Base-by-base conservation (phyloP, 2,888 invertebrate species). In the Chelonus formosanus region DNA sequence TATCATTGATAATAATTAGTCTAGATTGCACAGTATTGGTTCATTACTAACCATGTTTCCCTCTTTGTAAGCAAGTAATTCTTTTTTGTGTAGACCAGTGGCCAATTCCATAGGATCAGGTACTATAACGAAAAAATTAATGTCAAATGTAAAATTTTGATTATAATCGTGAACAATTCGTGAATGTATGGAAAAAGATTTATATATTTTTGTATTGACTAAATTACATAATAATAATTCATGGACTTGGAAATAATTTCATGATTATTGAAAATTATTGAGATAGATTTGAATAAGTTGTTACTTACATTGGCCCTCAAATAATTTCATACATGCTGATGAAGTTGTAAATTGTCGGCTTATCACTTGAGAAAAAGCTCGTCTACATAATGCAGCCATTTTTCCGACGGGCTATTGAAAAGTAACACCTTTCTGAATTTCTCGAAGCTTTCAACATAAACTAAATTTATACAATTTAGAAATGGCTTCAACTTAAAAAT, bases 61-160 rank as follows among this genome's bases (percentile, higher is more conserved):
- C 65, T 93, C 91, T 75, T 92, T 89, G 83, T 92, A 88, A 36
- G 96, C 95, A 73, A 97, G 85, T 75, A 97, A 85, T 86, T 97
- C 96, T 80, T 91, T 91, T 85, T 95, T 94, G 83, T 97, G 97
- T 73, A 95, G 83, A 76, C 98, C 98, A 40, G 97, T 97, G 34
- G 97, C 94, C 83, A 96, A 95, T 80, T 97, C 97, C 78, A 97
- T 73, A 36, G 95, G 93, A 81, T 97, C 95, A 56, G 94, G 90
- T 90, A 94, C 5, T 86, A 89, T 92, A 92, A 80, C 6, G 79
- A 83, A 55, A 68, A 69, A 73, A 32, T 43, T 1, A 8, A 70
- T 8, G 54, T 35, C n/a, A 55, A 35, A 44, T 50, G 20, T 53
- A 58, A 35, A n/a, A 52, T 48, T 48, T 10, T 6, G 36, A 45